Percentiles rank a stretch among this genome's conserved stretches.
Conservation (phyloP, 2,888 invertebrate genomes). For the Erpobdella octoculata region DNA sequence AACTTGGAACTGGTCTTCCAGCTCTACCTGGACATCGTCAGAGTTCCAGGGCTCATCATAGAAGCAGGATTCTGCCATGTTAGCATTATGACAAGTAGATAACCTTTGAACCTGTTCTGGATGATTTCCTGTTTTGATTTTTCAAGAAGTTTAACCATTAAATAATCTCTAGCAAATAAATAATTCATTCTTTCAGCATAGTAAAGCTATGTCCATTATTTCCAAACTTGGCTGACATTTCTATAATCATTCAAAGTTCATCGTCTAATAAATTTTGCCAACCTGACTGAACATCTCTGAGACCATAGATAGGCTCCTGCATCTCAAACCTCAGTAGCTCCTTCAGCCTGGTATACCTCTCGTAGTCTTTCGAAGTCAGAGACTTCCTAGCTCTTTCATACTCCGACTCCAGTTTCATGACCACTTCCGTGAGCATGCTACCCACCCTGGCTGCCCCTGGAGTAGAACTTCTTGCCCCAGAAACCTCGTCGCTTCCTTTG, state of each 20-base stretch:
- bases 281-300: background rate
- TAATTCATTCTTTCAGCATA: too few relatives aligned
- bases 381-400: conserved; percentile 24
- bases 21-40: conserved; percentile 4
- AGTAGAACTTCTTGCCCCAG: background rate
- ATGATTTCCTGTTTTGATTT: too few relatives aligned
- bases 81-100: too few relatives aligned
- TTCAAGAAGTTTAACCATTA: background rate
- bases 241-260: too few relatives aligned
- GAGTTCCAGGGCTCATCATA: conserved; percentile 16
- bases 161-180: background rate
- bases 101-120: too few relatives aligned
- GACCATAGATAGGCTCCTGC: conserved; percentile 24
- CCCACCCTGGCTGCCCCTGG: background rate
- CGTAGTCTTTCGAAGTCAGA: conserved; percentile 17
- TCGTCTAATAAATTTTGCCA: background rate
- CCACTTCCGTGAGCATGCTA: conserved; percentile 17
- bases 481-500: too few relatives aligned
- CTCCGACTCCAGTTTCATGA: conserved; percentile 17
- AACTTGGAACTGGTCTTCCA: conserved; percentile 3
- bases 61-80: background rate
- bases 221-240: too few relatives aligned
- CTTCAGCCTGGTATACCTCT: conserved; percentile 21
- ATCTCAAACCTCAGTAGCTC: conserved; percentile 14
- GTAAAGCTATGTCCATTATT: too few relatives aligned